phyloP scores from a whole-genome alignment of 2,797 vertebrate genomes.

The Heterohyrax brucei region DNA sequence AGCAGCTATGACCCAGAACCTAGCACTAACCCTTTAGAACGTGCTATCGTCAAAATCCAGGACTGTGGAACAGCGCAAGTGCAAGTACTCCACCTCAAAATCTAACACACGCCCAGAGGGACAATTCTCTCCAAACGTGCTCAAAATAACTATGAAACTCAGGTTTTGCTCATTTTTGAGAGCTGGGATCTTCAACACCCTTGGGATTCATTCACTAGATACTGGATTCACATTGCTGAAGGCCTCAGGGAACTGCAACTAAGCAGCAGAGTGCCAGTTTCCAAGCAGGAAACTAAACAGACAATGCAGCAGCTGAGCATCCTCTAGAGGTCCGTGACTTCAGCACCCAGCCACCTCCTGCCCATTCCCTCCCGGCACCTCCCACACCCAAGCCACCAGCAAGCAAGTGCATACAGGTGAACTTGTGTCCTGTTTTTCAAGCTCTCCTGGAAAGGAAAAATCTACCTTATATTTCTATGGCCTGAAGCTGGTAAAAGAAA shows the following conservation, averaged over 20 bases:
- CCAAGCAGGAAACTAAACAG: constrained; percentile 70
- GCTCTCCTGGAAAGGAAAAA: constrained; percentile 62
- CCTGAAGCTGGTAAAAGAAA: constrained; percentile 68
- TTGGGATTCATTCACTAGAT: constrained; percentile 67
- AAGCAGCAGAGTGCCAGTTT: constrained; percentile 80
- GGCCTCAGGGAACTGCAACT: constrained; percentile 75
- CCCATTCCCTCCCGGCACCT: background rate
- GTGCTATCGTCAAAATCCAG: constrained; percentile 25
- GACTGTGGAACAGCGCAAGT: background rate
- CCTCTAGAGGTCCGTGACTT: constrained; percentile 49
- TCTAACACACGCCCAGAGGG: background rate
- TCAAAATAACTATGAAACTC: constrained; percentile 41
- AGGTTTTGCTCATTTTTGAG: constrained; percentile 76
- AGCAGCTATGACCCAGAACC: background rate
- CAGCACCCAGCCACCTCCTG: background rate
- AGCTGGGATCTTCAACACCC: constrained; percentile 37
- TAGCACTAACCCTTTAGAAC: background rate
- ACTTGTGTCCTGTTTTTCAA: constrained; percentile 35
- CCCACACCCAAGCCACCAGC: background rate
- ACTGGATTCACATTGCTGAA: constrained; percentile 35
- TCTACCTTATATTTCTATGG: constrained; percentile 66
- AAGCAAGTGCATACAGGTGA: constrained; percentile 25
- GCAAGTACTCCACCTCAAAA: background rate
- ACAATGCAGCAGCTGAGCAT: constrained; percentile 1
- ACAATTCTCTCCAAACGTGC: background rate